phyloP scores from a whole-genome alignment of 2,888 invertebrate species.

The Conus canariensis region DNA sequence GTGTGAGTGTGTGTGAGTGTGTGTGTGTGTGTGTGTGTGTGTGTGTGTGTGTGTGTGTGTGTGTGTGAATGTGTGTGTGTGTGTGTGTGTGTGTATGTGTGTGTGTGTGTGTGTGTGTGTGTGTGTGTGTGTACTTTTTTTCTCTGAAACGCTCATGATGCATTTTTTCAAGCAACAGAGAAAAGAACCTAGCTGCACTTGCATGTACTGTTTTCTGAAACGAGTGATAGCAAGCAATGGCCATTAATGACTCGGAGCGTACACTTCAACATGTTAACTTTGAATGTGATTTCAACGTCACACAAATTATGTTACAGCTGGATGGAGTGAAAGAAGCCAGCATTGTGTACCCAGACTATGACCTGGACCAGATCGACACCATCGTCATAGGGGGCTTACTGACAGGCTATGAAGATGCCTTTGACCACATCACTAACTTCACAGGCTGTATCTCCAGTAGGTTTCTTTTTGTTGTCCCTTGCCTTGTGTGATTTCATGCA shows the following conservation, averaged over 20 bases:
- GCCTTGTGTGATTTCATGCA: neutral
- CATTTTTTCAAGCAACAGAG: too few relatives aligned
- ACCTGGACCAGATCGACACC: slow-evolving; percentile 66
- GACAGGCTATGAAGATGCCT: slow-evolving; percentile 49
- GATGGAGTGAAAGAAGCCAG: slow-evolving; percentile 61
- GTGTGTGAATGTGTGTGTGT: neutral
- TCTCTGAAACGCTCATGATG: too few relatives aligned
- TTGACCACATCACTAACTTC: slow-evolving; percentile 62
- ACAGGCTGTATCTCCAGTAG: slow-evolving; percentile 71
- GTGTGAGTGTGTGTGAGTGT: neutral
- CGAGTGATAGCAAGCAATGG: too few relatives aligned
- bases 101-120: slow-evolving; percentile 1
- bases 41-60: slow-evolving; percentile 16
- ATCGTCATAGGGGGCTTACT: slow-evolving; percentile 67
- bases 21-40: slow-evolving; percentile 1
- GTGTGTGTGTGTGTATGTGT: neutral
- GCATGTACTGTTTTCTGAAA: neutral
- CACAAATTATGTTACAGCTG: slow-evolving; percentile 52
- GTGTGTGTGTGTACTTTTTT: neutral
- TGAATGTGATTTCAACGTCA: too few relatives aligned
- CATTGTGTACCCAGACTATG: slow-evolving; percentile 62
- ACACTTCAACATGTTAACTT: neutral
- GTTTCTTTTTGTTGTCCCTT: slow-evolving; percentile 6
- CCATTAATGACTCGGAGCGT: neutral
- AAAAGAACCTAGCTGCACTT: neutral